Base-by-base conservation (phyloP, 1,140 invertebrate genomes). In the Drosophila ercepeae region DNA sequence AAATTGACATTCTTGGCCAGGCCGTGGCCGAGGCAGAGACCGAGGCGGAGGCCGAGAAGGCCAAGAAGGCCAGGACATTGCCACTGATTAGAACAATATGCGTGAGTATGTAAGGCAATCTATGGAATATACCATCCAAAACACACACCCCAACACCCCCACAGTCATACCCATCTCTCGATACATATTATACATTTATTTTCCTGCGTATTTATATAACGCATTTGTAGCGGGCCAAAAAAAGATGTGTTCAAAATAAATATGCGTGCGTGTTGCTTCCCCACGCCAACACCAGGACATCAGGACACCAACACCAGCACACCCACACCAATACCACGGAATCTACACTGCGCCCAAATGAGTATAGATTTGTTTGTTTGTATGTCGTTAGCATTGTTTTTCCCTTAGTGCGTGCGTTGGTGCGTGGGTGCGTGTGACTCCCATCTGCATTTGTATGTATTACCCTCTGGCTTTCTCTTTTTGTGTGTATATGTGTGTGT, bases 231-330 rank as follows among this genome's bases (percentile, higher is more conserved):
- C 54, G 48, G 68, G 48, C 34, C 55, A 65, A 44, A 32, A 18
- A 75, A 75, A 86, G 73, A 88, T 88, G 82, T 84, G 81, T 78
- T 84, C 76, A 88, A 88, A 86, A 86, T 88, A 86, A 86, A 86
- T 86, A 86, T 86, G 82, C 82, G 82, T 86, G 82, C 82, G 82
- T 86, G 82, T 86, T 86, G 82, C 82, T 82, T 86, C 69, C 81
- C 59, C 79, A 86, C 58, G 63, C 70, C 69, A 14, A 13, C 36
- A 39, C 34, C 34, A 25, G 23, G 21, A 84, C 58, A n/a, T n/a
- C n/a, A n/a, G n/a, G n/a, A n/a, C n/a, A 72, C 70, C 58, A 8
- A 5, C 36, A 39, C 36, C 36, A 23, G n/a, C 25, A 44, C 41
- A 51, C 16, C 14, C 18, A 51, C 9, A 16, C 58, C 13, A 23